A percentile compares a stretch with the other conserved stretches of the same genome.
Conservation (phyloP, 2,797 vertebrate species). For the Austrolebias charrua region DNA sequence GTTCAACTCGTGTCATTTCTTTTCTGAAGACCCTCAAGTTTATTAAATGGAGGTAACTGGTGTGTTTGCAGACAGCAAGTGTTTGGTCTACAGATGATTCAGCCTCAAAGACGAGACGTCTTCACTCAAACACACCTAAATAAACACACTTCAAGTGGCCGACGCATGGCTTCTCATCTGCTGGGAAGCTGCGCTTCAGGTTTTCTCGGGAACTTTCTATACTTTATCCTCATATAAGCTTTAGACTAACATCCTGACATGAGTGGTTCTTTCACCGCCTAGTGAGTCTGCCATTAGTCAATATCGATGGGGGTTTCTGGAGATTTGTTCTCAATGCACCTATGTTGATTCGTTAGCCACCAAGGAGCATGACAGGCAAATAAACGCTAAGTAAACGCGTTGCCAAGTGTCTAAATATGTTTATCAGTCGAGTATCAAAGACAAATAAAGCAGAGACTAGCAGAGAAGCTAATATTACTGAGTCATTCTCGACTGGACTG, state of each 20-base stretch:
- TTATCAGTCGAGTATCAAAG: constrained; percentile 15
- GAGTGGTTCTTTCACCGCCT: constrained; percentile 42
- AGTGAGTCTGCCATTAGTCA: constrained; percentile 50
- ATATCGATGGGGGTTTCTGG: constrained; percentile 53
- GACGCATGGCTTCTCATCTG: neutral
- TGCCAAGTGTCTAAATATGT: constrained; percentile 2
- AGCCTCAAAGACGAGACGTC: neutral
- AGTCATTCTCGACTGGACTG: neutral
- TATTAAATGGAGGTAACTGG: neutral
- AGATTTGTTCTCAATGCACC: constrained; percentile 41
- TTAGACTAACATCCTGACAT: neutral
- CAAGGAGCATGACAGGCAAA: constrained; percentile 9
- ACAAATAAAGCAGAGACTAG: constrained; percentile 36
- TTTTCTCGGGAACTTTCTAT: neutral
- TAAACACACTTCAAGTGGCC: neutral
- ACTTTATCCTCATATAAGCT: neutral
- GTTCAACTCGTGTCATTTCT: neutral
- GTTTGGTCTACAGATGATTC: neutral
- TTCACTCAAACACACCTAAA: neutral
- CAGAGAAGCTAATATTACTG: constrained; percentile 16
- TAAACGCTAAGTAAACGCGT: constrained; percentile 30
- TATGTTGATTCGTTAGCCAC: constrained; percentile 1
- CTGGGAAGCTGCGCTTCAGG: neutral
- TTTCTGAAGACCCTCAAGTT: no score
- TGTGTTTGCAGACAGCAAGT: neutral